Conservation (phyloP, 2,888 invertebrate species). For the Aleiodes alternator region DNA sequence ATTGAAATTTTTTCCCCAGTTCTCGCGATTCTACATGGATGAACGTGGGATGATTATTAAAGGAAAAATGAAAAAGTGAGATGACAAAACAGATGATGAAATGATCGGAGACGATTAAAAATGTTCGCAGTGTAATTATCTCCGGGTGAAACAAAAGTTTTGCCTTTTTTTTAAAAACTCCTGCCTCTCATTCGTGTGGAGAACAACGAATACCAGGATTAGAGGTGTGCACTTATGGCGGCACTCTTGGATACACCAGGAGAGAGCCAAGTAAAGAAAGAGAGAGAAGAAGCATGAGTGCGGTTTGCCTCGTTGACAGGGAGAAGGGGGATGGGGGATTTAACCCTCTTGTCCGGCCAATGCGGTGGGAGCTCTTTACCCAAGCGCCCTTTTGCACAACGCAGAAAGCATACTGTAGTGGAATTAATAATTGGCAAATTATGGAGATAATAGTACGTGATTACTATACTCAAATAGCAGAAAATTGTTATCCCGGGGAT, state of each 20-base stretch:
- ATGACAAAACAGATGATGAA: neutral
- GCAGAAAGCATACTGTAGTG: neutral
- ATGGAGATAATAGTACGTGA: neutral
- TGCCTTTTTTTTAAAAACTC: neutral
- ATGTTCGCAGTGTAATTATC: neutral
- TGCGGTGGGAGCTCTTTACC: slow-evolving; percentile 11
- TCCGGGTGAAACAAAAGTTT: neutral
- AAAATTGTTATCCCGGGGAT: too few species aligned
- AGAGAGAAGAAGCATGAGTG: slow-evolving; percentile 14
- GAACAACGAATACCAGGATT: slow-evolving; percentile 16
- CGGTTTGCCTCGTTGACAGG: slow-evolving; percentile 18
- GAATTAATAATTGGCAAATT: slow-evolving; percentile 2
- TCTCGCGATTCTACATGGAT: too few species aligned
- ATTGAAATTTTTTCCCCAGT: too few species aligned
- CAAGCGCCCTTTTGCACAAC: too few species aligned
- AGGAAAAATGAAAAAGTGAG: too few species aligned
- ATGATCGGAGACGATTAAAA: slow-evolving; percentile 36
- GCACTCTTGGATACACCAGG: neutral
- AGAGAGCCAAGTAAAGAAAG: neutral
- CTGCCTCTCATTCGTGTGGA: neutral
- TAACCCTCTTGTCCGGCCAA: slow-evolving; percentile 28
- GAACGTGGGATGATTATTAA: neutral
- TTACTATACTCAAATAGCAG: too few species aligned
- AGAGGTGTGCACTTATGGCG: slow-evolving; percentile 16
- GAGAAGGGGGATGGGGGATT: slow-evolving; percentile 2